phyloP scores from a whole-genome alignment of 2,888 invertebrate genomes.

The Taenaris catops region DNA sequence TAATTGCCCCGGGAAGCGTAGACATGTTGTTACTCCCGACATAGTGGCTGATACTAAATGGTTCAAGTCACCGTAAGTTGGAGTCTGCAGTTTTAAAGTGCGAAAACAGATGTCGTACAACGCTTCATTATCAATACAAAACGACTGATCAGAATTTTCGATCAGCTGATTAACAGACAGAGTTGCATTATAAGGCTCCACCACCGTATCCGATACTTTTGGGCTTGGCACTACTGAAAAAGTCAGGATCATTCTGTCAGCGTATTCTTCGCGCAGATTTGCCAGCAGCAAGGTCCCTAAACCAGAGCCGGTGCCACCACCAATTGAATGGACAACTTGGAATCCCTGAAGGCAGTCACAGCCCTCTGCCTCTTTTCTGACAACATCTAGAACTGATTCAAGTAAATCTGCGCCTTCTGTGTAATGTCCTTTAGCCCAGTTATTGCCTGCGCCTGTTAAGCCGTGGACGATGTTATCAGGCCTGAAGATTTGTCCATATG shows the following conservation, averaged over 20 bases:
- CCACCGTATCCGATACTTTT: constrained; percentile 84
- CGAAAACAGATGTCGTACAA: constrained; percentile 88
- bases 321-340: constrained; percentile 87
- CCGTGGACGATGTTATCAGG: constrained; percentile 95
- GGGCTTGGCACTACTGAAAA: constrained; percentile 91
- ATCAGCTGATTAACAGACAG: constrained; percentile 91
- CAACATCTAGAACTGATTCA: constrained; percentile 90
- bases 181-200: constrained; percentile 90
- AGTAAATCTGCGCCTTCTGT: constrained; percentile 94
- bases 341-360: constrained; percentile 95
- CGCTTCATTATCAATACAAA: constrained; percentile 87
- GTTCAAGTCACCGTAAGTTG: constrained; percentile 89
- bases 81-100: constrained; percentile 86
- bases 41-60: constrained; percentile 91
- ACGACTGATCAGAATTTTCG: constrained; percentile 85
- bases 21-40: constrained; percentile 92
- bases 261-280: constrained; percentile 94
- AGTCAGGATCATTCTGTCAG: constrained; percentile 91
- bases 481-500: constrained; percentile 91
- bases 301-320: constrained; percentile 73
- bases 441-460: constrained; percentile 63
- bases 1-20: constrained; percentile 81
- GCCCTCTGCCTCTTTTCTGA: constrained; percentile 91
- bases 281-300: constrained; percentile 85
- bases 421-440: constrained; percentile 87